Evolutionary conservation across 1,140 invertebrate species (phyloP), one percentile per base, ranked within the genome.

Genomic region (Drosophila parabipectinata): DNA sequence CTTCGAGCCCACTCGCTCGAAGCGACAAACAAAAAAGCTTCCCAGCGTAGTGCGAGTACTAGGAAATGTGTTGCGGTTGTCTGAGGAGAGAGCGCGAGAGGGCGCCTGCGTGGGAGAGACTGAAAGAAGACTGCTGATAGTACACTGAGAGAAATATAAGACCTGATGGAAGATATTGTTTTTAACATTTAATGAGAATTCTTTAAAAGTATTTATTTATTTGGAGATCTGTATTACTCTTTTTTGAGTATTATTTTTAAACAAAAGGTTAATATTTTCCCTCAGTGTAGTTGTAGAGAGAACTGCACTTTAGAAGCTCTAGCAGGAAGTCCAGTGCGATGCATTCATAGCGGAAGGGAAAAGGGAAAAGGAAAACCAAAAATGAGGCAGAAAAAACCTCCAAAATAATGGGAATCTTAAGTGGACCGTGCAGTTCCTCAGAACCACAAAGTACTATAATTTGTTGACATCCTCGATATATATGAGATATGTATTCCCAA

Each of bases 1-100:
- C 15, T 18, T 18, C 12, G n/a, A 1, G 2, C 15, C 41, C 26
- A 52, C 12, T 30, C 59, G 45, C 60, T 64, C 28, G 62, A 67
- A 66, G 60, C 60, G 63, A 67, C 63, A 67, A 67, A 67, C 63
- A 67, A 67, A 78, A 79, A 82, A 81, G 76, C 79, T 84, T 54
- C 37, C 12, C 10, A 51, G 39, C 77, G 52, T 26, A 32, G 32
- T 44, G 47, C 63, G 63, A 64, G 63, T 84, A 80, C 80, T 80
- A 83, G 67, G 78, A 84, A 85, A 77, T 85, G 58, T 85, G 80
- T 85, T 85, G 80, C 77, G 77, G 81, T 64, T 77, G 81, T 76
- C 80, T 48, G 41, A 26, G 51, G 32, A 63, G 47, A 44, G 28
- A 37, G 14, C 47, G 56, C 45, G 51, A n/a, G 21, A 69, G 45